phyloP scores from a whole-genome alignment of 2,113 vertebrate genomes.

The Struthio camelus region DNA sequence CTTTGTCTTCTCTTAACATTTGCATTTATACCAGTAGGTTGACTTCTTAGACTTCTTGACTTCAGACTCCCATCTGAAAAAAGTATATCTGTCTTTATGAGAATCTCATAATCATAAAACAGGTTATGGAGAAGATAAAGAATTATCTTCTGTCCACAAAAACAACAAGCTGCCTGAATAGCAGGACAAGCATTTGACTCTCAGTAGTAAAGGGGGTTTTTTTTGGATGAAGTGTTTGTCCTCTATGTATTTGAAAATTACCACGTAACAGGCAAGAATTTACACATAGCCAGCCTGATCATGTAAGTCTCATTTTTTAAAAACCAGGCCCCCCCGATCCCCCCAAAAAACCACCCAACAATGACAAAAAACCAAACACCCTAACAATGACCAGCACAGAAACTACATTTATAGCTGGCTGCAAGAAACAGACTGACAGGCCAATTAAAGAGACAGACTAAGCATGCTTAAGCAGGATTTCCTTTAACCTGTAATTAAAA shows the following conservation, averaged over 20 bases:
- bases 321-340: too few relatives aligned
- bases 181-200: background rate
- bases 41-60: background rate
- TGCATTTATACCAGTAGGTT: background rate
- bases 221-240: background rate
- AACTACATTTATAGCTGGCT: background rate
- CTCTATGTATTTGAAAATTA: background rate
- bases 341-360: too few relatives aligned
- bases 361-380: background rate
- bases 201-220: background rate
- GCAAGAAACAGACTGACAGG: background rate
- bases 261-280: background rate
- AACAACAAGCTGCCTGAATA: background rate
- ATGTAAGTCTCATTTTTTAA: background rate
- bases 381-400: background rate
- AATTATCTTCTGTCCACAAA: background rate
- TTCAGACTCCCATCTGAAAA: background rate
- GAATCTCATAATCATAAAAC: background rate
- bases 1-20: background rate
- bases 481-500: constrained; percentile 53
- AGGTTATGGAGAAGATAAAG: background rate
- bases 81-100: background rate
- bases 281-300: background rate
- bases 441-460: constrained; percentile 18
- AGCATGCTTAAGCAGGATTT: constrained; percentile 56